Evolutionary conservation across 2,888 invertebrate species (phyloP), one percentile per base, ranked within the genome.

Genomic region (Petrolisthes cinctipes): DNA sequence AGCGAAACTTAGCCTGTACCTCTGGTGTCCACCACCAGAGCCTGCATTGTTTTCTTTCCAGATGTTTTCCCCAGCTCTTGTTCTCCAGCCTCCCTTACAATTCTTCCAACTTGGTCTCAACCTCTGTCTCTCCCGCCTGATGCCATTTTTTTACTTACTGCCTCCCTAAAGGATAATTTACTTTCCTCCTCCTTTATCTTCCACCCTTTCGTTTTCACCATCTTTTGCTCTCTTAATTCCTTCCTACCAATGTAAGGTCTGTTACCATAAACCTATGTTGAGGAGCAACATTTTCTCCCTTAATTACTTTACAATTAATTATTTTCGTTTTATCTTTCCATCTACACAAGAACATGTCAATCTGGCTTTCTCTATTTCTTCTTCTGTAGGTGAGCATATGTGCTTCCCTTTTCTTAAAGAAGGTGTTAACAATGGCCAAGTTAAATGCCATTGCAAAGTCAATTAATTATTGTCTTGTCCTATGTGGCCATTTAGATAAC

Each of bases 381-480:
- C 51, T 51, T 76, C 51, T 76, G 23, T 51, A 37, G 23, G 76
- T 76, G 76, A 76, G 23, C 76, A 76, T 76, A 17, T 76, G 76
- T 76, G 76, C 3, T 37, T 76, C 7, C 75, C 75, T 75, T 76
- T 76, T 51, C 76, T 76, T 6, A 76, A 76, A 76, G 23, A 76
- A 76, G 76, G 76, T 76, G 76, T 76, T 76, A 76, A 76, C 76
- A 76, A 76, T 76, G 7, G 76, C 76, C 51, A 37, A 23, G 7
- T 76, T 23, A 76, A 76, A 76, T 76, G 76, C 76, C 76, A 76
- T 6, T 76, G 4, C 76, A 4, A 68, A 68, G 68, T 68, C 68
- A 68, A n/a, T 71, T 71, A n/a, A 20, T 14, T 71, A 6, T 68
- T 68, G 3, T 68, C 68, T 68, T 68, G 68, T 5, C 68, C 68